A percentile compares a stretch with the other conserved stretches of the same genome.
Evolutionary conservation across 2,888 invertebrate species (phyloP).

Genomic region (Macrosiphum euphorbiae): DNA sequence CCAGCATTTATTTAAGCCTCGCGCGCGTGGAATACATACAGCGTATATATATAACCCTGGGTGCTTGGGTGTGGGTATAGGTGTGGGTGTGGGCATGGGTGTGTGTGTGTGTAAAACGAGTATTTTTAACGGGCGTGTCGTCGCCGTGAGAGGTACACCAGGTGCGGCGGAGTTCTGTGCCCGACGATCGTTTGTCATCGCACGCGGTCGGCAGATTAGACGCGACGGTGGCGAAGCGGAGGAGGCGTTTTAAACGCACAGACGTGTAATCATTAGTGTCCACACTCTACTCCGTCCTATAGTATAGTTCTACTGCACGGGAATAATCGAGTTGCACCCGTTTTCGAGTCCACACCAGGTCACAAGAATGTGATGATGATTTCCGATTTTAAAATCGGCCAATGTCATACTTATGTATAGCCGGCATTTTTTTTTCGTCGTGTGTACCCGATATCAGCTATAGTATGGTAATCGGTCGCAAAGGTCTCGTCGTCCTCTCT

Average conservation of each 20-base stretch:
- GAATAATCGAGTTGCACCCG: background rate
- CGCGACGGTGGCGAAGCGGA: background rate
- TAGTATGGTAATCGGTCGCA: too few relatives aligned
- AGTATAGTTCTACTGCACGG: background rate
- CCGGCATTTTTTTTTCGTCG: background rate
- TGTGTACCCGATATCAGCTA: background rate
- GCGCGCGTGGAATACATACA: background rate
- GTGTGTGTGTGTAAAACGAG: background rate
- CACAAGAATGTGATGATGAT: background rate
- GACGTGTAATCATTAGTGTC: conserved; percentile 56
- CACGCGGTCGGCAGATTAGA: conserved; percentile 41
- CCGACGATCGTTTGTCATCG: conserved; percentile 59
- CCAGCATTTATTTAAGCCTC: conserved; percentile 54
- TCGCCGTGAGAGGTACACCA: conserved; percentile 49
- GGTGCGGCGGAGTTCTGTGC: conserved; percentile 18
- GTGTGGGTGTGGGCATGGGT: too few relatives aligned
- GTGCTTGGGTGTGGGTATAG: background rate
- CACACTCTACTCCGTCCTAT: background rate
- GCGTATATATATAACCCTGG: background rate
- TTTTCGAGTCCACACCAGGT: background rate
- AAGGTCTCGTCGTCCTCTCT: background rate
- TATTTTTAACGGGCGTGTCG: conserved; percentile 39
- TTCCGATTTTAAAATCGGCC: background rate
- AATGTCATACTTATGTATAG: too few relatives aligned
- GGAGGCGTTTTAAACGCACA: conserved; percentile 23